These are phyloP conservation scores for Tiaroga cobitis DNA, from an alignment of 2,797 vertebrate genomes.

Conservation along the genomic window DNA sequence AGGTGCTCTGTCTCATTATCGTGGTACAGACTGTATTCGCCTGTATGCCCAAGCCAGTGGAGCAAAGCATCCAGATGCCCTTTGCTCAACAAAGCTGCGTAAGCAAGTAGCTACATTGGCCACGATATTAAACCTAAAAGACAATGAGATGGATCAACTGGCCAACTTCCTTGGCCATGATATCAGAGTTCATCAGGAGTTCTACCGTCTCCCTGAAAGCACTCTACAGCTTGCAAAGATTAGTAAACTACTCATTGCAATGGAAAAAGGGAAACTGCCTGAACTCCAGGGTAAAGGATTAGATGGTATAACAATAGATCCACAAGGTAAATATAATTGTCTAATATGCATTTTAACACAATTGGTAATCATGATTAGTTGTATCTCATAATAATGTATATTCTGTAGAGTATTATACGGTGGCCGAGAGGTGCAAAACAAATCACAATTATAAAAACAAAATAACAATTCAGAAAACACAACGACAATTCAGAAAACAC, in stretches of 20 bases:
- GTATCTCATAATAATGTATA: too few relatives aligned
- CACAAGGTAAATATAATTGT: conserved; percentile 10
- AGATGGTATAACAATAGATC: conserved; percentile 26
- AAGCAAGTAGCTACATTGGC: conserved; percentile 55
- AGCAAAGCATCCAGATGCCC: background rate
- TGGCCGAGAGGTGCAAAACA: too few relatives aligned
- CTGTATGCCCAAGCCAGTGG: too few relatives aligned
- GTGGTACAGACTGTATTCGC: conserved; percentile 7
- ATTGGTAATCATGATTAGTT: background rate
- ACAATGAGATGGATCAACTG: conserved; percentile 54
- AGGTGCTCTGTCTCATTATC: conserved; percentile 37
- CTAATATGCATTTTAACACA: conserved; percentile 1
- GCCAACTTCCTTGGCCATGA: conserved; percentile 51
- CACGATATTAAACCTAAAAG: conserved; percentile 48
- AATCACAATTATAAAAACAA: too few relatives aligned
- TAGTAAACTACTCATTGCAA: conserved; percentile 41
- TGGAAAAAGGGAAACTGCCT: conserved; percentile 35
- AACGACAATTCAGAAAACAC: too few relatives aligned
- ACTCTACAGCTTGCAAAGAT: conserved; percentile 55
- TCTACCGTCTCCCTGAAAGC: conserved; percentile 38
- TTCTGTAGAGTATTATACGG: too few relatives aligned
- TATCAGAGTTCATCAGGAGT: conserved; percentile 41
- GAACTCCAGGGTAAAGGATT: too few relatives aligned
- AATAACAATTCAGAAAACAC: too few relatives aligned
- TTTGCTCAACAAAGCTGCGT: conserved; percentile 48